Base-by-base conservation (phyloP, 2,888 invertebrate genomes). In the Agrotis puta region DNA sequence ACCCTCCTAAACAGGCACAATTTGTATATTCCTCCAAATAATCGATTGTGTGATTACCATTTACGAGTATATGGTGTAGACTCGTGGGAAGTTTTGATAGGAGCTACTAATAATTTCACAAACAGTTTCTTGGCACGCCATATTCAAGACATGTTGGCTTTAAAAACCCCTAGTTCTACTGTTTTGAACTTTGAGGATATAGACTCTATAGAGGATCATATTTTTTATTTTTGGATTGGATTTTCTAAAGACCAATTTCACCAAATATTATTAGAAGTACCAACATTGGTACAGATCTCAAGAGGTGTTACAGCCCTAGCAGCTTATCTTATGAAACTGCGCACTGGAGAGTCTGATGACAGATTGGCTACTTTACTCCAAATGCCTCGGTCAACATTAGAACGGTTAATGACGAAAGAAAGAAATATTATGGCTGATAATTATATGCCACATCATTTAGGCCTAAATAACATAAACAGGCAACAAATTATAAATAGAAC, bases 101-200 rank as follows among this genome's bases (percentile, higher is more conserved):
- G 54, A 9, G 5, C 18, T 14, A 13, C 47, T 13, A 54, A 24
- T 54, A 24, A 9, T 54, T 54, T 5, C 18, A 16, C 16, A 14
- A 54, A 54, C 18, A 7, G 9, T 18, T 54, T 54, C 16, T 9
- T 18, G 16, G 54, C 54, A 54, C 16, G 3, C 4, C 27, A 54
- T 24, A 54, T 54, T 16, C 54, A 54, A 54, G 54, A 54, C 3
- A 54, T 54, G 54, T 24, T 54, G 24, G 11, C 24, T 54, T 54
- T 54, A 27, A 54, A 54, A 24, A n/a, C n/a, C n/a, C n/a, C n/a
- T n/a, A n/a, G n/a, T n/a, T n/a, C n/a, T n/a, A n/a, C n/a, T n/a
- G n/a, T n/a, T n/a, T n/a, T n/a, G n/a, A n/a, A n/a, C n/a, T n/a
- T n/a, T n/a, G n/a, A n/a, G n/a, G n/a, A n/a, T n/a, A n/a, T n/a